These are phyloP conservation scores for Notocelia uddmanniana DNA, from an alignment of 2,888 invertebrate genomes.

Conservation along the genomic window DNA sequence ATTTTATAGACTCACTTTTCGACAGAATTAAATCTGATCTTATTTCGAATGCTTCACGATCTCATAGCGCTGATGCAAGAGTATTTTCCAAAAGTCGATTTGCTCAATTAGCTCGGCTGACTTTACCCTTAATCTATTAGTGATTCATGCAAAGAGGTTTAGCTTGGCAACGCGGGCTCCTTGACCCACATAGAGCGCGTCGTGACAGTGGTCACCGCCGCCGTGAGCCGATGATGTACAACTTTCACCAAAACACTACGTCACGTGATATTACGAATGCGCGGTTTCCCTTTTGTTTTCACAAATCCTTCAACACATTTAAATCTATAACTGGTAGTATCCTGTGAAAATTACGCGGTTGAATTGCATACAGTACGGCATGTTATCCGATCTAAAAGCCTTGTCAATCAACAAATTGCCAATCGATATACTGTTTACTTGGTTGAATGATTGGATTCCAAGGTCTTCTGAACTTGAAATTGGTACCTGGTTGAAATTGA, in stretches of 20 bases:
- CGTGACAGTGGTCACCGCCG: constrained; percentile 72
- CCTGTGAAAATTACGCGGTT: constrained; percentile 34
- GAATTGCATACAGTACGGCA: constrained; percentile 5
- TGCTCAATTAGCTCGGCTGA: constrained; percentile 50
- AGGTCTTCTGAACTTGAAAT: constrained; percentile 62
- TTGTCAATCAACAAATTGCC: constrained; percentile 9
- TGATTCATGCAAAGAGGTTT: constrained; percentile 67
- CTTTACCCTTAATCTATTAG: constrained; percentile 58
- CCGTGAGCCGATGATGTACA: constrained; percentile 69
- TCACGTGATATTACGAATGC: constrained; percentile 55
- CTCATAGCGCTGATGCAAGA: constrained; percentile 11
- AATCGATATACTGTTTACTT: constrained; percentile 21
- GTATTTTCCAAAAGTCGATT: constrained; percentile 38
- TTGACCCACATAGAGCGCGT: constrained; percentile 74
- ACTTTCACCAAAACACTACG: constrained; percentile 79
- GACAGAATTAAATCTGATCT: not conserved
- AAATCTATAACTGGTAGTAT: constrained; percentile 31
- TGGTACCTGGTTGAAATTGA: constrained; percentile 58
- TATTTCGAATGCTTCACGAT: constrained; percentile 5
- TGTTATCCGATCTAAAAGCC: constrained; percentile 10
- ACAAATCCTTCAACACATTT: constrained; percentile 42
- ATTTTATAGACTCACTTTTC: not conserved
- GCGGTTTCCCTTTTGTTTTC: constrained; percentile 59
- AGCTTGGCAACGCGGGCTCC: constrained; percentile 72
- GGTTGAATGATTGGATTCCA: constrained; percentile 56